Evolutionary conservation across 2,797 vertebrate species (phyloP).

Genomic region (Otolemur crassicaudatus): DNA sequence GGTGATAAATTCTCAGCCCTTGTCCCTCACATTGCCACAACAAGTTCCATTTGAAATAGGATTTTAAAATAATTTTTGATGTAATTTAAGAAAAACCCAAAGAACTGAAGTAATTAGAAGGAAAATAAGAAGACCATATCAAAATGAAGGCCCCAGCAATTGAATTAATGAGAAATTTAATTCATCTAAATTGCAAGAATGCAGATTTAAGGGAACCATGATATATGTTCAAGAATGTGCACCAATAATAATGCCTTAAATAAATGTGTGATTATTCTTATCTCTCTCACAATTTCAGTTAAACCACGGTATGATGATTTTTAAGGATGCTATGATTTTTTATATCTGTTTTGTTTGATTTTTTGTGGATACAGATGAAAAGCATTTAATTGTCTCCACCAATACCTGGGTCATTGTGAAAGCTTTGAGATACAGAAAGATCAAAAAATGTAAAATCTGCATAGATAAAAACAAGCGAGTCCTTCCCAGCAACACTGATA

Average conservation of each 20-base stretch:
- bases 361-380: background rate
- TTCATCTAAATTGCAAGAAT: background rate
- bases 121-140: background rate
- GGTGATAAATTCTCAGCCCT: background rate
- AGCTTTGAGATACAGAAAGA: no score
- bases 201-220: background rate
- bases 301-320: background rate
- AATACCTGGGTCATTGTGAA: background rate
- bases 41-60: background rate
- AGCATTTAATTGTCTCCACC: background rate
- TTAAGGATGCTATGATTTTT: background rate
- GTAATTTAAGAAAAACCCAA: background rate
- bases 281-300: background rate
- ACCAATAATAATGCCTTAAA: background rate
- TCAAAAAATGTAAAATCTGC: no score
- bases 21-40: background rate
- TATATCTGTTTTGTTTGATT: background rate
- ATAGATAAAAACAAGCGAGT: no score
- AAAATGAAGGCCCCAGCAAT: background rate
- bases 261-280: background rate
- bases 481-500: no score
- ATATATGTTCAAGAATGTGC: background rate
- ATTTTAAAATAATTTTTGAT: background rate
- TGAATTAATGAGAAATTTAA: constrained; percentile 8
- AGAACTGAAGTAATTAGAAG: background rate